Evolutionary conservation across 35 echinoderm and acorn worm species (phyloP).

Genomic region (Antedon bifida): DNA sequence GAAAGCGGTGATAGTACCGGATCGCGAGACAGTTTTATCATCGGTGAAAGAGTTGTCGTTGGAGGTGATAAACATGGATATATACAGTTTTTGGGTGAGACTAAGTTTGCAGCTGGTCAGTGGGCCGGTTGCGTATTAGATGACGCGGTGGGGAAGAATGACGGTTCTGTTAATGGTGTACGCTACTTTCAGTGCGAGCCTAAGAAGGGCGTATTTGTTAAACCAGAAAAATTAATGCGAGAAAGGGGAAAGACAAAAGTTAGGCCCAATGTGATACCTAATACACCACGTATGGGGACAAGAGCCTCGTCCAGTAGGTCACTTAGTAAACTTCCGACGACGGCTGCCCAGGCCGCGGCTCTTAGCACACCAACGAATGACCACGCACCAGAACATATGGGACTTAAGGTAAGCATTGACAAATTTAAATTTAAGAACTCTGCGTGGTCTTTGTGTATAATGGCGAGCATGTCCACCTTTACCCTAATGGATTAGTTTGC

Average conservation of each 20-base stretch:
- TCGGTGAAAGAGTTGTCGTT: conserved; percentile 85
- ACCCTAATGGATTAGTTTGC: no score
- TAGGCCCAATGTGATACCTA: conserved; percentile 51
- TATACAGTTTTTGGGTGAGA: conserved; percentile 87
- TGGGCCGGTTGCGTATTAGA: conserved; percentile 94
- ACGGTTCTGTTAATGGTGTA: conserved; percentile 88
- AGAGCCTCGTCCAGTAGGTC: conserved; percentile 61
- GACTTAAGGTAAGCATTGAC: conserved; percentile 35
- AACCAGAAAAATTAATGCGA: conserved; percentile 68
- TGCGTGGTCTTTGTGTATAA: no score
- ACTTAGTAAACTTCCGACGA: conserved; percentile 30
- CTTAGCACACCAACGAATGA: background rate
- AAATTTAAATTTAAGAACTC: no score
- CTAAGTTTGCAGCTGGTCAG: conserved; percentile 69
- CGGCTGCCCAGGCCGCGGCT: background rate
- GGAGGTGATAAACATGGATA: conserved; percentile 79
- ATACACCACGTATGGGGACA: conserved; percentile 79
- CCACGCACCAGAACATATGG: conserved; percentile 31
- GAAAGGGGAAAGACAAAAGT: conserved; percentile 46
- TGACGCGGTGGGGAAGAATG: conserved; percentile 80
- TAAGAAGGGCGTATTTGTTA: conserved; percentile 85
- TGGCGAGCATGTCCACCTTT: no score
- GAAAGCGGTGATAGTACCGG: conserved; percentile 16
- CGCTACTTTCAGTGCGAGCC: conserved; percentile 96
- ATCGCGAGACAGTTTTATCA: conserved; percentile 38